Evolutionary conservation across 2,888 invertebrate species (phyloP).

Genomic region (Aphodius sticticus): DNA sequence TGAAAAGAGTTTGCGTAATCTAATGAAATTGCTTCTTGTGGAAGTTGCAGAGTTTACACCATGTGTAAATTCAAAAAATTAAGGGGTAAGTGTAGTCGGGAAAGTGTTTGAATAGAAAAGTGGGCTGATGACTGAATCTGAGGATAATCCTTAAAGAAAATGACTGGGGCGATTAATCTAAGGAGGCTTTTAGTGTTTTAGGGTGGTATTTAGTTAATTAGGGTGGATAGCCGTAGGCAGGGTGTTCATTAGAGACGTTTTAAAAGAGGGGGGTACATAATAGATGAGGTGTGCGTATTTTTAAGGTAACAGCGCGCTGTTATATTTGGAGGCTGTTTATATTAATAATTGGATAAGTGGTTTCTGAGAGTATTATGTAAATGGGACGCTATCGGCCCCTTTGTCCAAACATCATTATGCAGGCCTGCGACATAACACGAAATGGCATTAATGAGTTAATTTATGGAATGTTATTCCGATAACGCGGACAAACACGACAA

Average conservation of each 20-base stretch:
- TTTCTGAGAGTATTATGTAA: slow-evolving; percentile 56
- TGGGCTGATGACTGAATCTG: neutral
- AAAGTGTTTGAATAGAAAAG: neutral
- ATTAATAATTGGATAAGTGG: slow-evolving; percentile 50
- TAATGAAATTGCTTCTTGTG: too few species aligned
- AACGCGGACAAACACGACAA: slow-evolving; percentile 53
- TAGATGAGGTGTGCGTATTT: slow-evolving; percentile 16
- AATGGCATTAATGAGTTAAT: slow-evolving; percentile 60
- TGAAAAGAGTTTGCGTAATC: neutral
- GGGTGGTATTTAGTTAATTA: slow-evolving; percentile 23
- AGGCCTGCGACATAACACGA: slow-evolving; percentile 49
- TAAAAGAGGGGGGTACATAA: slow-evolving; percentile 20
- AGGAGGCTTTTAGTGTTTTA: slow-evolving; percentile 20
- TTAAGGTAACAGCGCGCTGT: slow-evolving; percentile 13
- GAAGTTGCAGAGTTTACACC: too few species aligned
- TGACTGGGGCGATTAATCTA: neutral
- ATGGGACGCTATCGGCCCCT: slow-evolving; percentile 54
- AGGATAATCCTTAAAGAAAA: neutral
- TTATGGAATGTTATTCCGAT: slow-evolving; percentile 60
- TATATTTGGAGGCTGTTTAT: slow-evolving; percentile 19
- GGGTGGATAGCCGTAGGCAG: slow-evolving; percentile 10
- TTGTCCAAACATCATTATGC: slow-evolving; percentile 58
- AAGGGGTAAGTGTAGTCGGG: neutral
- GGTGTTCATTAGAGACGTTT: neutral
- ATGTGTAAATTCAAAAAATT: neutral